Conservation (phyloP, 2,888 invertebrate genomes). For the Asteroscopus sphinx region DNA sequence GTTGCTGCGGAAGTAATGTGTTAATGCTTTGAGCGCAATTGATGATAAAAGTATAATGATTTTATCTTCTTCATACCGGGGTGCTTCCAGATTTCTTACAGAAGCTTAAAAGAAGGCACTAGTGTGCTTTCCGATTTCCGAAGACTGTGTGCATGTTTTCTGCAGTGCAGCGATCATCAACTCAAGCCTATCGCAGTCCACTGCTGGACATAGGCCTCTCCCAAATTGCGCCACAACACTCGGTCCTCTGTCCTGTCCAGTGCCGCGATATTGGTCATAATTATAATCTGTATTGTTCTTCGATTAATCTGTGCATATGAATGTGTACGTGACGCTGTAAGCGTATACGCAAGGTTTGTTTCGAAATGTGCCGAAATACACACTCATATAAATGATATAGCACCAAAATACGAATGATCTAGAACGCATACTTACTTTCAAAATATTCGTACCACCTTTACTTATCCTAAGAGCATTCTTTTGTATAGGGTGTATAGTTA, state of each 20-base stretch:
- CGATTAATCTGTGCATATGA: constrained; percentile 2
- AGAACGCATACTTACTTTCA: constrained; percentile 18
- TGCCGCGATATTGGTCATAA: neutral
- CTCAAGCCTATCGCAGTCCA: too few species aligned
- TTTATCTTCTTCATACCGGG: constrained; percentile 14
- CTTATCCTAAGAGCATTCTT: constrained; percentile 25
- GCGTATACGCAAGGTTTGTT: constrained; percentile 38
- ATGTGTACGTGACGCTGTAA: constrained; percentile 47
- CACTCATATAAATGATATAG: constrained; percentile 9
- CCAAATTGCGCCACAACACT: too few species aligned
- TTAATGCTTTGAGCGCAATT: constrained; percentile 19
- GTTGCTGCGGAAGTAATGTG: constrained; percentile 31
- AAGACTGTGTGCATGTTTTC: too few species aligned
- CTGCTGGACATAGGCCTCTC: too few species aligned
- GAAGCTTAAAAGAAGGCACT: neutral
- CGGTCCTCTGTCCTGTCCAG: too few species aligned
- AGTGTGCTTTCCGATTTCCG: too few species aligned
- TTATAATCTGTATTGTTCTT: constrained; percentile 2
- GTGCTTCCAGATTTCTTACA: constrained; percentile 1
- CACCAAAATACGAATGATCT: constrained; percentile 12
- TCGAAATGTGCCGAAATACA: constrained; percentile 45
- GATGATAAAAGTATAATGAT: constrained; percentile 23
- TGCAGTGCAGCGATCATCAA: too few species aligned
- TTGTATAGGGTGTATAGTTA: constrained; percentile 13
- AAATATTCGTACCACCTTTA: constrained; percentile 1